phyloP scores from a whole-genome alignment of 2,888 invertebrate species.

The Rhamnusium bicolor region DNA sequence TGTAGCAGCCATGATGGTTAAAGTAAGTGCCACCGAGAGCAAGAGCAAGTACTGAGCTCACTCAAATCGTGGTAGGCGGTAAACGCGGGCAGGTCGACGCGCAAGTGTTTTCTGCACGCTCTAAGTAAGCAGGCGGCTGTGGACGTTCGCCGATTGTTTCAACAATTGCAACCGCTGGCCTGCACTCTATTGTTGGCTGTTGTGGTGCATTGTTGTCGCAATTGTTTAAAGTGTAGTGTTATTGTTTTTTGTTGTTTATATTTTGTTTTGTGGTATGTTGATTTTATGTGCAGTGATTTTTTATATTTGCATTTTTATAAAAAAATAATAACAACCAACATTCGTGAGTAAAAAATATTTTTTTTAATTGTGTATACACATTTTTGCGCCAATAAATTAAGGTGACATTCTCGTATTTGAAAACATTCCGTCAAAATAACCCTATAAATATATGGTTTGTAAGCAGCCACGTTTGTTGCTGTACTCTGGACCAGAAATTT shows the following conservation, averaged over 20 bases:
- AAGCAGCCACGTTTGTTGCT: background rate
- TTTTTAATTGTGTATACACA: background rate
- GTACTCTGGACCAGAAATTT: background rate
- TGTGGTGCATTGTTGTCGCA: constrained; percentile 50
- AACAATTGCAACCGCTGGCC: constrained; percentile 67
- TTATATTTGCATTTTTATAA: constrained; percentile 22
- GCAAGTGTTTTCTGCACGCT: constrained; percentile 69
- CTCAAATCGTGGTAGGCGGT: constrained; percentile 70
- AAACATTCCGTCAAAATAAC: background rate
- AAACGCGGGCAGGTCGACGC: constrained; percentile 69
- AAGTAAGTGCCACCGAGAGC: constrained; percentile 62
- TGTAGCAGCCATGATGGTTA: constrained; percentile 67
- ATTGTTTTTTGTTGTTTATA: constrained; percentile 38
- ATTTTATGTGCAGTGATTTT: constrained; percentile 46
- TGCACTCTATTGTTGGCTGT: constrained; percentile 57
- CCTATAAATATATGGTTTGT: background rate
- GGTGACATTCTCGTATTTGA: background rate
- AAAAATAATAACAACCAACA: constrained; percentile 11
- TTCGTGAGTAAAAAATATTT: constrained; percentile 37
- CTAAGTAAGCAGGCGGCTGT: constrained; percentile 62
- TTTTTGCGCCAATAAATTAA: background rate
- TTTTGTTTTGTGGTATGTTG: constrained; percentile 41
- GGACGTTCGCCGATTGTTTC: constrained; percentile 64
- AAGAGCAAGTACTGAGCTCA: constrained; percentile 58
- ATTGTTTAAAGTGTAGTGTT: constrained; percentile 44